These are phyloP conservation scores for Cabera pusaria DNA, from an alignment of 2,888 invertebrate genomes.

Conservation along the genomic window DNA sequence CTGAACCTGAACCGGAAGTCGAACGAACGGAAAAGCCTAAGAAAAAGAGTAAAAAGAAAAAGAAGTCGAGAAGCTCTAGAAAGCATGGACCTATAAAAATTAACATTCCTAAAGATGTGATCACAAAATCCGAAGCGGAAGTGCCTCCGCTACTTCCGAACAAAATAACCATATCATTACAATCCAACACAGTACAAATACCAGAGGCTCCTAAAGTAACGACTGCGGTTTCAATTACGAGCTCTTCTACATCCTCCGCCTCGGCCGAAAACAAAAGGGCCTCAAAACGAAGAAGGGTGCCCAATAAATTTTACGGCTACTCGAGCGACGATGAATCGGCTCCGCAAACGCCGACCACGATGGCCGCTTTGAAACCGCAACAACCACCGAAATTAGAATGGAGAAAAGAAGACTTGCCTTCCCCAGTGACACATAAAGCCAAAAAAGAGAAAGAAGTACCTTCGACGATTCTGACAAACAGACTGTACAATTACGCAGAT, in stretches of 20 bases:
- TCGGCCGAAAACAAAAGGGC: slow-evolving; percentile 86
- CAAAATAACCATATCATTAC: slow-evolving; percentile 77
- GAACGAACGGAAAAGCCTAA: slow-evolving; percentile 81
- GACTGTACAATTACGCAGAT: slow-evolving; percentile 66
- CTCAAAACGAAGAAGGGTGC: slow-evolving; percentile 91
- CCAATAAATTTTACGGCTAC: slow-evolving; percentile 94
- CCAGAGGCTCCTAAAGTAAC: slow-evolving; percentile 56
- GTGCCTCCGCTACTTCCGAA: slow-evolving; percentile 55
- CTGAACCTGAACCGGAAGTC: slow-evolving; percentile 36
- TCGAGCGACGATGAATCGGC: slow-evolving; percentile 91
- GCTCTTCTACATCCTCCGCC: slow-evolving; percentile 44
- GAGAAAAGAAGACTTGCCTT: slow-evolving; percentile 88
- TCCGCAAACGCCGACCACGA: slow-evolving; percentile 58
- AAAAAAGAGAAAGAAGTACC: slow-evolving; percentile 79
- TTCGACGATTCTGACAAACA: slow-evolving; percentile 63
- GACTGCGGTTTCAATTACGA: slow-evolving; percentile 32
- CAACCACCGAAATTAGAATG: slow-evolving; percentile 87
- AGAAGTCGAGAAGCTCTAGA: slow-evolving; percentile 73
- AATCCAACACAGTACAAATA: slow-evolving; percentile 77
- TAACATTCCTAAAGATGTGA: slow-evolving; percentile 83
- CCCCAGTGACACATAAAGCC: slow-evolving; percentile 76
- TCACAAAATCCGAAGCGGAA: slow-evolving; percentile 57
- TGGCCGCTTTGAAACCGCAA: slow-evolving; percentile 80
- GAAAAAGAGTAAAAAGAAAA: slow-evolving; percentile 88
- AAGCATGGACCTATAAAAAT: slow-evolving; percentile 82